Evolutionary conservation across 2,888 invertebrate genomes (phyloP).

Genomic region (Eilema caniola): DNA sequence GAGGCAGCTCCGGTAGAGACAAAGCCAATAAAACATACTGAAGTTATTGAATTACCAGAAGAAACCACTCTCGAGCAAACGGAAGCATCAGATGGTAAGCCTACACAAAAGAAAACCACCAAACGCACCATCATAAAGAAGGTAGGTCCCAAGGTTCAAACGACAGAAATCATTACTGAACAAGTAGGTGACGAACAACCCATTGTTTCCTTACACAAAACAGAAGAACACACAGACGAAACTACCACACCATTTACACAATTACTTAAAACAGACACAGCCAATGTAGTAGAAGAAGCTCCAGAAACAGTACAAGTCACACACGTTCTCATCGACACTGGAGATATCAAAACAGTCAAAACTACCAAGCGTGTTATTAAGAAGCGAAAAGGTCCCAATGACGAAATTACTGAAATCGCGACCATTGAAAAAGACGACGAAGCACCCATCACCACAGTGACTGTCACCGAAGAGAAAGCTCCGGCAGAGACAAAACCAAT

Average conservation of each 20-base stretch:
- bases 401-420: slow-evolving; percentile 43
- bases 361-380: slow-evolving; percentile 47
- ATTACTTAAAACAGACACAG: slow-evolving; percentile 2
- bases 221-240: slow-evolving; percentile 18
- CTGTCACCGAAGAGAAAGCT: slow-evolving; percentile 16
- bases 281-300: slow-evolving; percentile 4
- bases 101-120: slow-evolving; percentile 28
- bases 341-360: slow-evolving; percentile 36
- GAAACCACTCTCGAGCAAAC: slow-evolving; percentile 19
- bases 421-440: slow-evolving; percentile 47
- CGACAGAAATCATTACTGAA: slow-evolving; percentile 36
- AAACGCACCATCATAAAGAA: slow-evolving; percentile 54
- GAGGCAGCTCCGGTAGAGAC: neutral
- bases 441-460: slow-evolving; percentile 36
- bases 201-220: slow-evolving; percentile 15
- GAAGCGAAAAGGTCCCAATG: slow-evolving; percentile 34
- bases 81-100: slow-evolving; percentile 18
- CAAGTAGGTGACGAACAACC: slow-evolving; percentile 18
- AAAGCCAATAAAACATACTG: neutral
- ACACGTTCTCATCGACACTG: slow-evolving; percentile 24
- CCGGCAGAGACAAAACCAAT: slow-evolving; percentile 1
- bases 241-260: slow-evolving; percentile 8
- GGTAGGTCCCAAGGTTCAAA: slow-evolving; percentile 45
- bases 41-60: slow-evolving; percentile 23
- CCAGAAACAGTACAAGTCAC: slow-evolving; percentile 25